phyloP scores from a whole-genome alignment of 2,113 vertebrate genomes.

The Apaloderma vittatum region DNA sequence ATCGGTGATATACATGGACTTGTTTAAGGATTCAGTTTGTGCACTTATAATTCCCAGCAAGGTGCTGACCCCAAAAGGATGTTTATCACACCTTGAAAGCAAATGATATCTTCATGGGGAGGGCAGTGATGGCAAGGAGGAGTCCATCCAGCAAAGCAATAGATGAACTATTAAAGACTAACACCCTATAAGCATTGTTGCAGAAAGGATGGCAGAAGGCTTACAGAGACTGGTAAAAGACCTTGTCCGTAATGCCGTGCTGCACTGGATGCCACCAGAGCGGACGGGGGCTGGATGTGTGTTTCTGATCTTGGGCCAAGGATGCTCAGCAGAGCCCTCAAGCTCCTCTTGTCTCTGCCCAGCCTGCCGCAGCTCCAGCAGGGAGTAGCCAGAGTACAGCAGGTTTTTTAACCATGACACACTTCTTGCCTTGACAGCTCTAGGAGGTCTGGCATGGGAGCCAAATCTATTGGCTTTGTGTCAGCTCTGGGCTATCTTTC shows the following conservation, averaged over 20 bases:
- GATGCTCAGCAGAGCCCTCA: background rate
- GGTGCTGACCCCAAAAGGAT: conserved; percentile 36
- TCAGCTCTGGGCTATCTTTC: conserved; percentile 38
- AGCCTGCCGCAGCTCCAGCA: background rate
- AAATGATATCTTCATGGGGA: conserved; percentile 2
- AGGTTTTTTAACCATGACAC: conserved; percentile 2
- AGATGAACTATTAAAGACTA: conserved; percentile 61
- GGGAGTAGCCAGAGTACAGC: conserved; percentile 7
- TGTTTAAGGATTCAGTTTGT: conserved; percentile 24
- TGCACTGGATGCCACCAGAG: background rate
- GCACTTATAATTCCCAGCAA: background rate
- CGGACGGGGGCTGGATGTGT: rapidly evolving
- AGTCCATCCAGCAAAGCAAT: background rate
- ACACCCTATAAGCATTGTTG: background rate
- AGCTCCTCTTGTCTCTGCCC: conserved; percentile 5
- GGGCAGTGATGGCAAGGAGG: background rate
- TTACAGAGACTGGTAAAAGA: conserved; percentile 24
- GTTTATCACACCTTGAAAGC: conserved; percentile 25
- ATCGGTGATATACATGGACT: too few species aligned
- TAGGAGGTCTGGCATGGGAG: conserved; percentile 2
- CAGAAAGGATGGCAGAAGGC: background rate
- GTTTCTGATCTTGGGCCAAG: conserved; percentile 25
- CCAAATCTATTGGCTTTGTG: conserved; percentile 24
- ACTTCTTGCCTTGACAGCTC: conserved; percentile 22
- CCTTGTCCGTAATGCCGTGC: background rate